Evolutionary conservation across 64 coral and sea anemone species (phyloP).

Genomic region (Pocillopora damicornis): DNA sequence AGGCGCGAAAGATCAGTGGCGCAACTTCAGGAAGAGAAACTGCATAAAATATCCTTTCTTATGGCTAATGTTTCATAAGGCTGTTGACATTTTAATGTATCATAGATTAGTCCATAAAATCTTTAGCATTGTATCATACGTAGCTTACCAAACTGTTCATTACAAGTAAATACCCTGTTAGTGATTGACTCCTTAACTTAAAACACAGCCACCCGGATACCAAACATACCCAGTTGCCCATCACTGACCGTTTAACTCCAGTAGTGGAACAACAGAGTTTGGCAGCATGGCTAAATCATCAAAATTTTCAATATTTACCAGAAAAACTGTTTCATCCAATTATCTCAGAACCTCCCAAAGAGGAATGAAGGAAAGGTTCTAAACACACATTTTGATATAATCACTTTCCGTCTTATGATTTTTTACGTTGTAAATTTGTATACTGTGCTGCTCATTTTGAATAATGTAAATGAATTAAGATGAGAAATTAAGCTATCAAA

Average conservation of each 20-base stretch:
- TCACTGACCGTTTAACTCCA: not conserved
- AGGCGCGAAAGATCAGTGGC: not conserved
- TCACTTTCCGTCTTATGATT: no score
- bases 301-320: not conserved
- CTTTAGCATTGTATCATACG: not conserved
- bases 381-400: not conserved
- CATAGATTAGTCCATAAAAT: not conserved
- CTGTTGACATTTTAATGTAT: not conserved
- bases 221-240: not conserved
- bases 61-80: not conserved
- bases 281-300: not conserved
- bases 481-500: no score
- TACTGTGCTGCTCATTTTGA: no score
- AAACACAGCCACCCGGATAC: not conserved
- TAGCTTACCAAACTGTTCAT: no score
- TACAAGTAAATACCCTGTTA: no score
- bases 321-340: not conserved
- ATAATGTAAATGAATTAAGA: no score
- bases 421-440: no score
- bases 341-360: not conserved
- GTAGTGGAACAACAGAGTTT: not conserved
- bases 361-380: not conserved
- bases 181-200: conserved; percentile 5
- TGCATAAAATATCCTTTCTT: conserved; percentile 19
- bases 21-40: not conserved